These are phyloP conservation scores for Perca fluviatilis DNA, from an alignment of 2,113 vertebrate genomes.

Conservation along the genomic window DNA sequence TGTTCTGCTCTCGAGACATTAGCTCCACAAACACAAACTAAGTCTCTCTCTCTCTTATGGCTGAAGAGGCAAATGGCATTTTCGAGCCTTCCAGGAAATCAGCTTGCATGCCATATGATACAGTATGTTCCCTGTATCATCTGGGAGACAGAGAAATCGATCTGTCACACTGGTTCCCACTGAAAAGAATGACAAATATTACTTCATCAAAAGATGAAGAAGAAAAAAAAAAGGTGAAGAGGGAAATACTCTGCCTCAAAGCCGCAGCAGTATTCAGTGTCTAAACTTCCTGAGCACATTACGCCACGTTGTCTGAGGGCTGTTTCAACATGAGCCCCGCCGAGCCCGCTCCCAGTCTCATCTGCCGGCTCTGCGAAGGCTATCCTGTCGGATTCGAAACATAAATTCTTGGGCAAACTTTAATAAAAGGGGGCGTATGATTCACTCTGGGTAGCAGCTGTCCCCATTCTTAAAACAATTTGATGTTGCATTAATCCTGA, in stretches of 20 bases:
- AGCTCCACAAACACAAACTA: constrained; percentile 48
- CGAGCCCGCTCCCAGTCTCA: constrained; percentile 58
- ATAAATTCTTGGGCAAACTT: constrained; percentile 75
- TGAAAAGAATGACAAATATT: constrained; percentile 54
- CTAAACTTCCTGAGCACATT: constrained; percentile 72
- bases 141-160: constrained; percentile 27
- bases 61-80: constrained; percentile 37
- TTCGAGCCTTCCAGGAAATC: constrained; percentile 46
- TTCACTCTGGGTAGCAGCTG: constrained; percentile 73
- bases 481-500: constrained; percentile 79
- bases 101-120: constrained; percentile 38
- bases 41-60: constrained; percentile 8
- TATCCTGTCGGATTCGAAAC: constrained; percentile 59
- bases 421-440: constrained; percentile 77
- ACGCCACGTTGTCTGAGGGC: constrained; percentile 56
- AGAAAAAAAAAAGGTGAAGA: constrained; percentile 18
- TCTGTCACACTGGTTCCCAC: constrained; percentile 39
- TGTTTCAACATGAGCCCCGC: constrained; percentile 43
- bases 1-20: constrained; percentile 30
- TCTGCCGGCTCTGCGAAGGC: constrained; percentile 47
- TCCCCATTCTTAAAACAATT: constrained; percentile 80
- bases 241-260: constrained; percentile 42
- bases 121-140: constrained; percentile 15
- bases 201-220: constrained; percentile 13
- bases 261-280: constrained; percentile 47